Percentiles rank a stretch among this genome's conserved stretches.
These are phyloP conservation scores for Mesochorus sp. DNA, from an alignment of 2,888 invertebrate genomes.

Conservation along the genomic window DNA sequence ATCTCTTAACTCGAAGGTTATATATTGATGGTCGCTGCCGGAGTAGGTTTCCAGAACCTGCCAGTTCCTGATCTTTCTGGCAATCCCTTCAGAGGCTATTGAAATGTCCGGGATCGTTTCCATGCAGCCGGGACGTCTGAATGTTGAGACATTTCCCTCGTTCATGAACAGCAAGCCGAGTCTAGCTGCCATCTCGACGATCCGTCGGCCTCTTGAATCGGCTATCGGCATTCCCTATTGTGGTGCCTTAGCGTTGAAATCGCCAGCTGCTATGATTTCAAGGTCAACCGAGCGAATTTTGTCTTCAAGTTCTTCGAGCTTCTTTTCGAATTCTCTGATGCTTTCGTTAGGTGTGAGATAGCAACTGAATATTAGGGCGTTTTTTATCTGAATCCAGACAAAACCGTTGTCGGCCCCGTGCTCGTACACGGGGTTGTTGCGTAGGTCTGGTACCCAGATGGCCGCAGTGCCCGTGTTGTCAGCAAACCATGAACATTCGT, in stretches of 20 bases:
- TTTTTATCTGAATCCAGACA: constrained; percentile 41
- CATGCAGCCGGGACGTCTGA: constrained; percentile 27
- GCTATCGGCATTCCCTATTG: constrained; percentile 57
- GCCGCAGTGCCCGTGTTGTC: too few species aligned
- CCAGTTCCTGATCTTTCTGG: constrained; percentile 6
- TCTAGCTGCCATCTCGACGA: constrained; percentile 61
- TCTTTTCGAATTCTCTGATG: constrained; percentile 28
- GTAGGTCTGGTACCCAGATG: constrained; percentile 31
- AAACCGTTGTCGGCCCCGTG: constrained; percentile 20
- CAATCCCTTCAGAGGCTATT: background rate
- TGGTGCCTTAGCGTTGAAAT: constrained; percentile 59
- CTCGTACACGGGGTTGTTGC: background rate
- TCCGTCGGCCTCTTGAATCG: constrained; percentile 47
- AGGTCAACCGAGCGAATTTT: constrained; percentile 4
- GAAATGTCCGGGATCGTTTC: constrained; percentile 45
- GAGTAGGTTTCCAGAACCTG: constrained; percentile 43
- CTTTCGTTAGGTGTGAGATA: background rate
- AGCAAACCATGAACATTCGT: too few species aligned
- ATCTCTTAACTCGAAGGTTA: background rate
- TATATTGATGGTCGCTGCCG: constrained; percentile 60
- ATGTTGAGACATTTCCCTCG: constrained; percentile 34
- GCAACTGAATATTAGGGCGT: constrained; percentile 24
- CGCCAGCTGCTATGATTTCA: constrained; percentile 52
- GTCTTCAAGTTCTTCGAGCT: constrained; percentile 46
- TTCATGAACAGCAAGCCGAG: constrained; percentile 54